Conservation (phyloP, 2,888 invertebrate species). For the Lasioglossum marginatum region DNA sequence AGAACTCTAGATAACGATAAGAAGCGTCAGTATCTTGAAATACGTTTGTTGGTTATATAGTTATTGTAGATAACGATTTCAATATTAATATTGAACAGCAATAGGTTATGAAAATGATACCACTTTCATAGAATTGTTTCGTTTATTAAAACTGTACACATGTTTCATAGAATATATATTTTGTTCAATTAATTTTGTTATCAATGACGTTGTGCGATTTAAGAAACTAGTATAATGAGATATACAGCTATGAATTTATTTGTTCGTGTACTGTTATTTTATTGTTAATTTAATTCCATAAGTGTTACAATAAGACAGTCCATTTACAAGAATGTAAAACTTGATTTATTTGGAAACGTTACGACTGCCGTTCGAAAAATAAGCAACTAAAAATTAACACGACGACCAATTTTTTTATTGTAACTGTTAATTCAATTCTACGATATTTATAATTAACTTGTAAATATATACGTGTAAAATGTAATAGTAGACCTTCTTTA, state of each 20-base stretch:
- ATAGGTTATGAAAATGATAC: background rate
- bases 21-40: background rate
- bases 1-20: background rate
- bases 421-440: slow-evolving; percentile 52
- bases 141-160: background rate
- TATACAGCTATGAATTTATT: too few relatives aligned
- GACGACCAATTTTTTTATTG: slow-evolving; percentile 69
- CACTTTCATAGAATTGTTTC: background rate
- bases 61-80: slow-evolving; percentile 1
- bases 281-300: background rate
- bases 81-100: background rate
- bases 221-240: too few relatives aligned
- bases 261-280: too few relatives aligned
- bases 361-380: slow-evolving; percentile 19
- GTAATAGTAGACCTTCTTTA: background rate
- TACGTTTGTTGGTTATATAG: background rate
- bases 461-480: slow-evolving; percentile 76
- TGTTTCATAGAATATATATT: slow-evolving; percentile 3
- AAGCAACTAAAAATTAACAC: slow-evolving; percentile 46
- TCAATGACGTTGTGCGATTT: background rate
- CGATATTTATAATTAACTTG: slow-evolving; percentile 72
- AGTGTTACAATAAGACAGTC: background rate
- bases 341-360: slow-evolving; percentile 23
- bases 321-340: background rate
- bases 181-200: background rate